These are phyloP conservation scores for Dallia pectoralis DNA, from an alignment of 2,797 vertebrate genomes.

Conservation along the genomic window DNA sequence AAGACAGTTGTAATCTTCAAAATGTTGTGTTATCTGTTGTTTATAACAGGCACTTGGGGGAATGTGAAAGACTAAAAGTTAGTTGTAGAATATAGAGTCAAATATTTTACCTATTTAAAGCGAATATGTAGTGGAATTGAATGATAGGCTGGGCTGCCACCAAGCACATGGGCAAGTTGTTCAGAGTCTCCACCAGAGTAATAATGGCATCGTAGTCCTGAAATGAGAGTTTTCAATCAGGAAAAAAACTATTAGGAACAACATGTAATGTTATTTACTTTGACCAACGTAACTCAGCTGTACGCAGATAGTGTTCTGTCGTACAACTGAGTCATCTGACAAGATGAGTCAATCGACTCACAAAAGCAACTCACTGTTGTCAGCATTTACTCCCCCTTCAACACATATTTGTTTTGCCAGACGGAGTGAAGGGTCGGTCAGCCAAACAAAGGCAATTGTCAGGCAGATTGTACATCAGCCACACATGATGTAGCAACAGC, in stretches of 20 bases:
- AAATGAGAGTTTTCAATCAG: slow-evolving; percentile 22
- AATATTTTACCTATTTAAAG: slow-evolving; percentile 82
- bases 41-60: too few relatives aligned
- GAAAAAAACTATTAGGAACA: slow-evolving; percentile 36
- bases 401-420: background rate
- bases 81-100: background rate
- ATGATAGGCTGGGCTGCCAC: slow-evolving; percentile 82
- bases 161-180: slow-evolving; percentile 80
- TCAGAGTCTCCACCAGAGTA: slow-evolving; percentile 84
- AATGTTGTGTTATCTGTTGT: background rate
- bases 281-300: too few relatives aligned
- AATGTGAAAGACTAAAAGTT: background rate
- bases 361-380: background rate
- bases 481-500: background rate
- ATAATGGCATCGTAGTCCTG: slow-evolving; percentile 88
- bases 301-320: background rate
- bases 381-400: background rate
- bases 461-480: background rate
- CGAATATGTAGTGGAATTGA: slow-evolving; percentile 91
- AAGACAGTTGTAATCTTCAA: background rate
- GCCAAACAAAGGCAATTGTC: background rate
- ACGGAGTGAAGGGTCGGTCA: background rate
- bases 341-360: background rate
- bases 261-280: background rate
- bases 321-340: background rate